Conservation (phyloP, 2,797 vertebrate genomes). For the Iguana delicatissima region DNA sequence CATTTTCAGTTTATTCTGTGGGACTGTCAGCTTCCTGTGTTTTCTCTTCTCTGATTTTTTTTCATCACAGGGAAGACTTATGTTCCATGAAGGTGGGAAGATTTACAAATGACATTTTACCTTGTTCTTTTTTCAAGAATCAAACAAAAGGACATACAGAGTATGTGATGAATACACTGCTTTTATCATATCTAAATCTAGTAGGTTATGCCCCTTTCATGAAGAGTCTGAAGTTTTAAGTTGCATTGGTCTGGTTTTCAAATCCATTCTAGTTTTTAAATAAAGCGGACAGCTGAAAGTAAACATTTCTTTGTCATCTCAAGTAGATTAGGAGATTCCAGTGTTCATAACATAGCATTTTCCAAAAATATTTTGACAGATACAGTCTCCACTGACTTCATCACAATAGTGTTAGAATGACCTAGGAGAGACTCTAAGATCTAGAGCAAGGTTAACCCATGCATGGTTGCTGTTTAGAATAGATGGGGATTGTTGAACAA, state of each 20-base stretch:
- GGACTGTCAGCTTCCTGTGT: neutral
- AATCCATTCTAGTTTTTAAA: conserved; percentile 29
- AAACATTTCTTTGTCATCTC: conserved; percentile 38
- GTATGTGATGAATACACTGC: neutral
- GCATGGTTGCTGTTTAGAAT: conserved; percentile 21
- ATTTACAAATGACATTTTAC: neutral
- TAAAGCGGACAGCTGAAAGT: conserved; percentile 49
- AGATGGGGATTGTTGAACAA: neutral
- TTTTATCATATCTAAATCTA: neutral
- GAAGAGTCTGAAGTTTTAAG: conserved; percentile 36
- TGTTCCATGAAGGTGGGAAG: neutral
- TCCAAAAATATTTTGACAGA: conserved; percentile 61
- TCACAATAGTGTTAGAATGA: conserved; percentile 67
- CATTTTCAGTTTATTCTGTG: neutral
- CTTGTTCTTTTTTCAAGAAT: neutral
- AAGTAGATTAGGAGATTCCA: conserved; percentile 49
- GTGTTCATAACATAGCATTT: conserved; percentile 37
- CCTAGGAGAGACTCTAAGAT: conserved; percentile 63
- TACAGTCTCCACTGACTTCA: conserved; percentile 52
- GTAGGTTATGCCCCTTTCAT: conserved; percentile 13
- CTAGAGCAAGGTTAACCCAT: conserved; percentile 22
- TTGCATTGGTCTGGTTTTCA: conserved; percentile 35
- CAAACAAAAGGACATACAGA: neutral
- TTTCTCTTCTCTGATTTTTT: neutral
- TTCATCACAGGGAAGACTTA: neutral